Evolutionary conservation across 2,797 vertebrate genomes (phyloP).

Genomic region (Pyrocephalus nanus): DNA sequence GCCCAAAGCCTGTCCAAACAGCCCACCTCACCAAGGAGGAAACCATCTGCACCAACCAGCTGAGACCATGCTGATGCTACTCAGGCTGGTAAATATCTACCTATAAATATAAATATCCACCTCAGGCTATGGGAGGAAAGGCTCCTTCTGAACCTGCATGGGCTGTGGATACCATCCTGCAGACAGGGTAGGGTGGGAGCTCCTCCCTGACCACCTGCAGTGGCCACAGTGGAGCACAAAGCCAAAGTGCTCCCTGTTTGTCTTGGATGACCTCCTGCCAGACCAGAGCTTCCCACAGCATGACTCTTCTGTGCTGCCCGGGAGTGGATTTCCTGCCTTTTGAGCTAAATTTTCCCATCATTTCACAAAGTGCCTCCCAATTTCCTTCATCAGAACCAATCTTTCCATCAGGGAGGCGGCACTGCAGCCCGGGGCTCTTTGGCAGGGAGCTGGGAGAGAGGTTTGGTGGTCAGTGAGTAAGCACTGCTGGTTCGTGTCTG

Average conservation of each 20-base stretch:
- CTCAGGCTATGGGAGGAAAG: not conserved
- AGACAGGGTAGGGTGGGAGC: not conserved
- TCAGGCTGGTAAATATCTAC: not conserved
- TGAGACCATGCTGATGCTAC: not conserved
- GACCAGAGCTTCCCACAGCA: not conserved
- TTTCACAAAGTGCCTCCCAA: not conserved
- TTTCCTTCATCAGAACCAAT: not conserved
- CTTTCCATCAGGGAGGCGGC: not conserved
- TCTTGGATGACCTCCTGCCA: slow-evolving; percentile 44
- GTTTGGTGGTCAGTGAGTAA: not conserved
- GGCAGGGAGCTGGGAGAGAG: not conserved
- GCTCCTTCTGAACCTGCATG: not conserved
- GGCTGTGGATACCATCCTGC: not conserved
- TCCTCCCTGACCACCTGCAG: not conserved
- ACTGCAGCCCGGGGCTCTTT: not conserved
- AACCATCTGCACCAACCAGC: not conserved
- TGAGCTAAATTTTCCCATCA: not conserved
- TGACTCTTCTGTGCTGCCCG: not conserved
- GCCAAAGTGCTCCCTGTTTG: slow-evolving; percentile 11
- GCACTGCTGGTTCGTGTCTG: not conserved
- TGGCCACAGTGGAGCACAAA: not conserved
- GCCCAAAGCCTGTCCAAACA: not conserved
- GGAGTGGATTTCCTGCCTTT: slow-evolving; percentile 27
- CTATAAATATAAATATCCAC: not conserved
- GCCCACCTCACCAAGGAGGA: not conserved